A percentile compares a stretch with the other conserved stretches of the same genome.
These are phyloP conservation scores for Lycocerus yunnanus DNA, from an alignment of 2,888 invertebrate species.

Conservation along the genomic window DNA sequence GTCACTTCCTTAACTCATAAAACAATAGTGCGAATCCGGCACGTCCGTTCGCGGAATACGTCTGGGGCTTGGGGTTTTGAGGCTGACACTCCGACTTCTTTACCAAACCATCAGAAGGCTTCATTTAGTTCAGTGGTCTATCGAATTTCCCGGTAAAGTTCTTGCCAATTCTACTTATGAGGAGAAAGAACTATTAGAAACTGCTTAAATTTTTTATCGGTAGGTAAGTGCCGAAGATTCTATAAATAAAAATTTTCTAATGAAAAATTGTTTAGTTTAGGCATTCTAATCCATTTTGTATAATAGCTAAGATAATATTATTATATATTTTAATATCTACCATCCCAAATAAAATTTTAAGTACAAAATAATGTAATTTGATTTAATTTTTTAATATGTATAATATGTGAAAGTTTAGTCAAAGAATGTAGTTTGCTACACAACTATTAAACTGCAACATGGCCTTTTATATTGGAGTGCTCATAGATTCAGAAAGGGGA, in stretches of 20 bases:
- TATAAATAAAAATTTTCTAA: not conserved
- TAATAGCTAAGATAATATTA: too few species aligned
- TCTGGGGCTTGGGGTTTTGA: constrained; percentile 19
- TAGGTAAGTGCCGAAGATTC: too few species aligned
- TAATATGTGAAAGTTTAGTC: too few species aligned
- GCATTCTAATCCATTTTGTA: not conserved
- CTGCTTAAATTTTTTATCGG: not conserved
- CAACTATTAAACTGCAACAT: too few species aligned
- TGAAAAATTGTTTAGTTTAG: not conserved
- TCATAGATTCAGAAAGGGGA: too few species aligned
- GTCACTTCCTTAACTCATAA: constrained; percentile 48
- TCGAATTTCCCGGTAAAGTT: constrained; percentile 42
- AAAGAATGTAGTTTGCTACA: too few species aligned
- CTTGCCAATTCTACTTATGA: constrained; percentile 48
- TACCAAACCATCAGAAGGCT: constrained; percentile 39
- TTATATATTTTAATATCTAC: too few species aligned
- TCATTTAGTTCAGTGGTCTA: constrained; percentile 49
- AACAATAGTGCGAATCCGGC: constrained; percentile 48
- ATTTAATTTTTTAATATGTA: too few species aligned
- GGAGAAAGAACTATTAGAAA: constrained; percentile 47
- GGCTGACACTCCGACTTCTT: constrained; percentile 27
- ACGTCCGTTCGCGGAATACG: constrained; percentile 41
- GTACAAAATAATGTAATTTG: too few species aligned
- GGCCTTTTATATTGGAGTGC: too few species aligned
- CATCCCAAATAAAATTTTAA: too few species aligned